Percentiles rank a stretch among this genome's conserved stretches.
phyloP scores from a whole-genome alignment of 1,140 invertebrate genomes.

The Heliconius himera region DNA sequence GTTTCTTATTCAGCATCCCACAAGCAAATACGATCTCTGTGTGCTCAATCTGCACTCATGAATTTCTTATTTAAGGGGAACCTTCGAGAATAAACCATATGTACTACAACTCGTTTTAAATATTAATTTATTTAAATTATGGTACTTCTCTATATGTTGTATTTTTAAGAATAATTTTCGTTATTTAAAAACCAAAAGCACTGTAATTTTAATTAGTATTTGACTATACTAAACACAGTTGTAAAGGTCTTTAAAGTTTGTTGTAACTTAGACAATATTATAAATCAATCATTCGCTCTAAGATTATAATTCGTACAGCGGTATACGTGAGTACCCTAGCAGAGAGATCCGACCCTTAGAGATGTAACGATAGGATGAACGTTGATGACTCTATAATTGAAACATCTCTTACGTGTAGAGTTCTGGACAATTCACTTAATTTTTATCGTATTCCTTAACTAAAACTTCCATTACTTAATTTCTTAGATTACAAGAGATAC shows the following conservation, averaged over 20 bases:
- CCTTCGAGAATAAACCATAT: neutral
- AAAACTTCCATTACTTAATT: neutral
- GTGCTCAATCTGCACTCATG: conserved; percentile 21
- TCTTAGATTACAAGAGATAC: neutral
- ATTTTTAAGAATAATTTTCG: neutral
- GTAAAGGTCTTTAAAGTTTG: neutral
- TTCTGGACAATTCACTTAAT: neutral
- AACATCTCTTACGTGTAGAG: neutral
- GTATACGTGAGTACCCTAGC: neutral
- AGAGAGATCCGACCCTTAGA: neutral
- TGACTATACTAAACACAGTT: neutral
- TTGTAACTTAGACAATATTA: neutral
- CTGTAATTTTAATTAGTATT: neutral
- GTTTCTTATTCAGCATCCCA: conserved; percentile 9
- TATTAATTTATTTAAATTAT: neutral
- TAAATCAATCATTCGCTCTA: neutral
- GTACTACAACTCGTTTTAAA: neutral
- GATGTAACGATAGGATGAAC: conserved; percentile 5
- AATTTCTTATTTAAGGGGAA: conserved; percentile 19
- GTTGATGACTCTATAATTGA: conserved; percentile 12
- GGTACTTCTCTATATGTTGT: neutral
- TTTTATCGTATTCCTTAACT: neutral
- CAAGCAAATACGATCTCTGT: conserved; percentile 19
- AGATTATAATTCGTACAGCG: neutral
- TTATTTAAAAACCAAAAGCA: neutral